Base-by-base conservation (phyloP, 2,113 vertebrate genomes). In the Lycocorax pyrrhopterus region DNA sequence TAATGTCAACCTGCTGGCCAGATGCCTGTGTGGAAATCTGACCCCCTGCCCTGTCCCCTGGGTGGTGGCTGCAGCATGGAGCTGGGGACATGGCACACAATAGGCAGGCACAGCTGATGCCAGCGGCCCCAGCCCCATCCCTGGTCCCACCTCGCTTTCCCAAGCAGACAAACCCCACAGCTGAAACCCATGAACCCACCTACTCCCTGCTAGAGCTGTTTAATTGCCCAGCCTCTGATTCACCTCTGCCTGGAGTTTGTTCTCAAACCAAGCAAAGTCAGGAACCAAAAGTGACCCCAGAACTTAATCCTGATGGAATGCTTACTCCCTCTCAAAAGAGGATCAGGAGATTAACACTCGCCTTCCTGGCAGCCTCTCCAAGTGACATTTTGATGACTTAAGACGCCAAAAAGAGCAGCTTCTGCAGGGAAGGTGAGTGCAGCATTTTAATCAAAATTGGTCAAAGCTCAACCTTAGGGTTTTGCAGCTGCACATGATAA, bases 11-110 rank as follows among this genome's bases (percentile, higher is more conserved):
- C 84, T 74, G 84, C 55, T 30, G 29, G 46, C 22, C 59, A 39
- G 69, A 9, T 25, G 62, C 2, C 14, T 5, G 17, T 27, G 9
- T 4, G 30, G 59, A 27, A 39, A 12, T 8, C 32, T 32, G 46
- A 11, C 5, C n/a, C 16, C 44, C 27, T 0, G 5, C n/a, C 53
- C 29, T 13, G 52, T n/a, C 13, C 44, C 20, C 19, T 1, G 23
- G 17, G 4, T 5, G 51, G 25, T 39, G 63, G 32, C 12, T 4
- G 5, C 41, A 12, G 25, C 1, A 0, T 1, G 41, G 49, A 5
- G 9, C 20, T 8, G 41, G 29, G 74, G 18, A 33, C 12, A 4
- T 16, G 23, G 32, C 7, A 2, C 15, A 7, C 0, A 3, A 8
- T 26, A 15, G 43, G 10, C 16, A 12, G 22, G 35, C 58, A 52